These are phyloP conservation scores for Zaprionus capensis DNA, from an alignment of 1,140 invertebrate species.

Conservation along the genomic window DNA sequence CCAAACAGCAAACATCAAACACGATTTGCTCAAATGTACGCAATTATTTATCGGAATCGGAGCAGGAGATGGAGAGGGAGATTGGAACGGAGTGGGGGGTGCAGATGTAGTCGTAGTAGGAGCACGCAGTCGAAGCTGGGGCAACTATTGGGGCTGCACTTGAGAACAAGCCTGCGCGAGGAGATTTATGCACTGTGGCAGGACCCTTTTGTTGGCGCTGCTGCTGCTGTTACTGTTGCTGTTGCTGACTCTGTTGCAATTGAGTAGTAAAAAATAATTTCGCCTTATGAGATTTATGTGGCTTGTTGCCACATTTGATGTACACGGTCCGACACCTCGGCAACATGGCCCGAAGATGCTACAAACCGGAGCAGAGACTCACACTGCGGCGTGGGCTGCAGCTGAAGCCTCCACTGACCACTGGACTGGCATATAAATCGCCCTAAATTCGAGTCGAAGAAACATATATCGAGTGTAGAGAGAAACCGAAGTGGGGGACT, in stretches of 20 bases:
- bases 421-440: slow-evolving; percentile 68
- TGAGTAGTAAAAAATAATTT: slow-evolving; percentile 83
- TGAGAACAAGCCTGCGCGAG: slow-evolving; percentile 47
- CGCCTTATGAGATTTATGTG: slow-evolving; percentile 81
- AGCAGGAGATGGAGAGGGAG: slow-evolving; percentile 30
- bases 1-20: slow-evolving; percentile 80
- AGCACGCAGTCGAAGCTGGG: slow-evolving; percentile 5
- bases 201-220: slow-evolving; percentile 52
- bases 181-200: slow-evolving; percentile 62
- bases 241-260: slow-evolving; percentile 58
- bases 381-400: slow-evolving; percentile 21
- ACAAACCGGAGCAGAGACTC: slow-evolving; percentile 6
- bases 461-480: slow-evolving; percentile 10
- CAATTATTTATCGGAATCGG: slow-evolving; percentile 80
- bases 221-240: slow-evolving; percentile 20
- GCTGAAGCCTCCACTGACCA: slow-evolving; percentile 13
- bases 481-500: not conserved
- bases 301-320: slow-evolving; percentile 82
- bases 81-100: not conserved
- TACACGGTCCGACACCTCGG: slow-evolving; percentile 68
- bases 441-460: slow-evolving; percentile 33
- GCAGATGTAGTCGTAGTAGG: not conserved
- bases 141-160: slow-evolving; percentile 48
- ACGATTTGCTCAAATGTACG: slow-evolving; percentile 83
- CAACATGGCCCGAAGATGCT: slow-evolving; percentile 48